Conservation (phyloP, 2,888 invertebrate genomes). For the Pterostichus madidus region DNA sequence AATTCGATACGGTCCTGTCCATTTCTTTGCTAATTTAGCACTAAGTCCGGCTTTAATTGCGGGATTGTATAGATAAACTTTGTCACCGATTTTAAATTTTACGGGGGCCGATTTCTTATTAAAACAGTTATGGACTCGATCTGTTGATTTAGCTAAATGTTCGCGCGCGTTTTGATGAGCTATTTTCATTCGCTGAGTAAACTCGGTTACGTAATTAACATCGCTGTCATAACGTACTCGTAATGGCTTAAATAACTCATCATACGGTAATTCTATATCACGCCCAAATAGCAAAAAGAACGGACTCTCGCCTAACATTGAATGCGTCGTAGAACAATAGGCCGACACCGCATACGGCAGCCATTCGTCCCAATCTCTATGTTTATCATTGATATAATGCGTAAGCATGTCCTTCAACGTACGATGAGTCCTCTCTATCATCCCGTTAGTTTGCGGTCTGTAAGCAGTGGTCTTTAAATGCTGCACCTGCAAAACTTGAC, state of each 20-base stretch:
- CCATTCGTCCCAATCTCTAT: no score
- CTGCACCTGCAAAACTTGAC: not conserved
- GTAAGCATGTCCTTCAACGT: no score
- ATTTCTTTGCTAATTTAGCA: conserved; percentile 18
- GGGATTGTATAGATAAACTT: conserved; percentile 35
- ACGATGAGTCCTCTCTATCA: conserved; percentile 43
- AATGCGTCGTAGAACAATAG: no score
- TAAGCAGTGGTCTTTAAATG: not conserved
- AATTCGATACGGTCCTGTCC: conserved; percentile 31
- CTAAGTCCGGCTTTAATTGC: not conserved
- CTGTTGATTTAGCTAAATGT: conserved; percentile 19
- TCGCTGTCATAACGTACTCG: conserved; percentile 39
- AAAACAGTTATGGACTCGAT: not conserved
- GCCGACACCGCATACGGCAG: no score
- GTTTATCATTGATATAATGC: no score
- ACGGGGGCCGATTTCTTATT: no score
- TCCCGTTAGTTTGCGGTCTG: not conserved
- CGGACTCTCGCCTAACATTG: conserved; percentile 29
- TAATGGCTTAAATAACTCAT: conserved; percentile 27
- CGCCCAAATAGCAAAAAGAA: conserved; percentile 38
- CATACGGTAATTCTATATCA: conserved; percentile 41
- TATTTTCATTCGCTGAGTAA: conserved; percentile 7
- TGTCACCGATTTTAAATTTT: no score
- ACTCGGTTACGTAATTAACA: conserved; percentile 14
- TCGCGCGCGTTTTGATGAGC: conserved; percentile 1